Evolutionary conservation across 2,113 vertebrate species (phyloP), one percentile per base, ranked within the genome.

Genomic region (Odontophorus gujanensis): DNA sequence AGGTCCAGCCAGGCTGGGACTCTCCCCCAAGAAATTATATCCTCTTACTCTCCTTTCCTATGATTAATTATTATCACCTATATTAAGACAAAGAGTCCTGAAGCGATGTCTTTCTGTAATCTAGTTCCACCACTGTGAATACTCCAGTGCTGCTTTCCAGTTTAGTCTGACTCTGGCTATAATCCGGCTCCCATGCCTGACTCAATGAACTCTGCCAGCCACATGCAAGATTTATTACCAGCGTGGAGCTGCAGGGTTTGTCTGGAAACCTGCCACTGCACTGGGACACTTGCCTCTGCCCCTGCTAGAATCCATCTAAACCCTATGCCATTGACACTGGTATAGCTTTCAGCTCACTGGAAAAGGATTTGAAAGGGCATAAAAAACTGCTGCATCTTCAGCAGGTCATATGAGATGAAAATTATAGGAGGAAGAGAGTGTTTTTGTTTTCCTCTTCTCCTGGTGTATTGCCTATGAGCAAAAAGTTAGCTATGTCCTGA

Each of bases 321-420:
- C 5, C 7, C 34, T 13, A 9, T 3, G 10, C 40, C 28, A 14
- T 1, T 0, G 0, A 57, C 85, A 50, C 8, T 0, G 2, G 17
- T 22, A 66, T 0, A 0, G 22, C 17, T 68, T 25, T 40, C 42
- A 66, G 0, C 24, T 45, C 59, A 10, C 28, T 40, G 42, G 16
- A 67, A 71, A 20, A 42, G 30, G 53, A 34, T 45, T 34, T 18
- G n/a, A 76, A 75, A 81, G 42, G 22, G 34, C 32, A 6, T 5
- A 8, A 81, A 83, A 73, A 17, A 22, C 26, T 16, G 18, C 16
- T 90, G 18, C 43, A 45, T 18, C 34, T 86, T 87, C 58, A 40
- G 13, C 18, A 81, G 36, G 11, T 66, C 24, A 22, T 21, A 88
- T 66, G 22, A 59, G 25, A 45, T 24, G 4, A 47, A 77, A 80